phyloP scores from a whole-genome alignment of 2,113 vertebrate species.

The Ochotona princeps region DNA sequence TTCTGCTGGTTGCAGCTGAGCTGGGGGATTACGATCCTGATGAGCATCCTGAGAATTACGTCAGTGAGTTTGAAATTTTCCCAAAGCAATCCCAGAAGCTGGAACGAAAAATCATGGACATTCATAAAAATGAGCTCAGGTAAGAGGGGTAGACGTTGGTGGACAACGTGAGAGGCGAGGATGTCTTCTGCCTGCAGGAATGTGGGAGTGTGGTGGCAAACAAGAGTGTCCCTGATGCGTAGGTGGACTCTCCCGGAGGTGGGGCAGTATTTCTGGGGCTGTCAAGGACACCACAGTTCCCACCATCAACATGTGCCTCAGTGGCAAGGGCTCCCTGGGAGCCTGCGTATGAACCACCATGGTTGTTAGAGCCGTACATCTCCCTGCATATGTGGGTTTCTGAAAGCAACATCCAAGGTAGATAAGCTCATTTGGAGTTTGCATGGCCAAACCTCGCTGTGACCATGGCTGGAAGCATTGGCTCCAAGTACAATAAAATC shows the following conservation, averaged over 20 bases:
- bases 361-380: neutral
- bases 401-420: slow-evolving; percentile 8
- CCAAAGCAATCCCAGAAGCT: slow-evolving; percentile 97
- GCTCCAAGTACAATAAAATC: neutral
- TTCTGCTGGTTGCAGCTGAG: slow-evolving; percentile 90
- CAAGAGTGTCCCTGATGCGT: neutral
- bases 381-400: neutral
- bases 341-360: neutral
- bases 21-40: slow-evolving; percentile 96
- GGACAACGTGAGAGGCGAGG: neutral
- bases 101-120: slow-evolving; percentile 96
- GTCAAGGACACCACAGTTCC: neutral
- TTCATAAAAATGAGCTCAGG: slow-evolving; percentile 97
- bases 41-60: slow-evolving; percentile 95
- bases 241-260: too few relatives aligned
- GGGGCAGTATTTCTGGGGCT: neutral
- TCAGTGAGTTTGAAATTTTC: slow-evolving; percentile 96
- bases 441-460: neutral
- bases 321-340: neutral
- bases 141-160: slow-evolving; percentile 79
- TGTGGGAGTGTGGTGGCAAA: neutral
- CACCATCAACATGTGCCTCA: neutral
- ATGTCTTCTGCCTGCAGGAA: neutral
- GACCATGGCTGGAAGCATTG: neutral
- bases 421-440: neutral